Conservation (phyloP, 2,113 vertebrate species). For the Lanius ludovicianus region DNA sequence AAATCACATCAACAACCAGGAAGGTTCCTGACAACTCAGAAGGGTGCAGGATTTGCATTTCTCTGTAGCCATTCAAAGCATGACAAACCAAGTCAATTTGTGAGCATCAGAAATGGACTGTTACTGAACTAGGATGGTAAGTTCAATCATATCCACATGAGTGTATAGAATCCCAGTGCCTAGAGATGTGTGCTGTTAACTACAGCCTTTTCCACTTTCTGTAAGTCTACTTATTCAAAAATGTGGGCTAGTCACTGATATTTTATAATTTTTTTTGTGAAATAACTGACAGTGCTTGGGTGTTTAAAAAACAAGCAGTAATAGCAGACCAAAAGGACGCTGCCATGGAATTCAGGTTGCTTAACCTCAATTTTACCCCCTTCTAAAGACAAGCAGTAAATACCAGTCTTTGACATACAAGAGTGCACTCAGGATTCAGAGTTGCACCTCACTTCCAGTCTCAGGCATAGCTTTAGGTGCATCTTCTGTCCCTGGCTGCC, state of each 20-base stretch:
- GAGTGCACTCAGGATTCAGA: background rate
- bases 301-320: background rate
- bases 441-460: background rate
- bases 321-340: background rate
- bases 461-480: background rate
- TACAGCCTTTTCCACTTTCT: background rate
- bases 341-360: background rate
- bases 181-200: background rate
- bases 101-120: background rate
- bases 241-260: background rate
- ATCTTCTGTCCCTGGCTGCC: background rate
- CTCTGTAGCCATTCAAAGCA: background rate
- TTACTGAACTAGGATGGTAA: background rate
- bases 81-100: background rate
- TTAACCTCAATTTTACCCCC: background rate
- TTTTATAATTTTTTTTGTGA: background rate
- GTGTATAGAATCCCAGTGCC: background rate
- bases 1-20: background rate
- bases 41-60: background rate
- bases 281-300: background rate
- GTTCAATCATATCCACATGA: background rate
- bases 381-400: background rate
- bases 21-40: background rate
- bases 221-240: background rate
- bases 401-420: background rate